Base-by-base conservation (phyloP, 2,113 vertebrate genomes). In the Blennius ocellaris region DNA sequence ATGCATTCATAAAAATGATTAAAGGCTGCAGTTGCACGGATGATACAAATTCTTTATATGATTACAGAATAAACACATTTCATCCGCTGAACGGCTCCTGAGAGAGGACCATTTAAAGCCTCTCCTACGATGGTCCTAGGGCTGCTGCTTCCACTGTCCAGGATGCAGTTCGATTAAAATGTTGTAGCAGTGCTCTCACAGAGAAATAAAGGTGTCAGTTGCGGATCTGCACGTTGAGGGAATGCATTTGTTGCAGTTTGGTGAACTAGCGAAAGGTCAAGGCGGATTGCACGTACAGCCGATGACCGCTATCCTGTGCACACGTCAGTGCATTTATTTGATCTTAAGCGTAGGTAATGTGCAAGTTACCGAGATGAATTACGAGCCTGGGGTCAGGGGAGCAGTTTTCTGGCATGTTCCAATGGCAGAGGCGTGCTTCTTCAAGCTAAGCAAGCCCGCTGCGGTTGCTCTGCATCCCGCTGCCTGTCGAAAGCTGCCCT, bases 401-500 rank as follows among this genome's bases (percentile, higher is more conserved):
- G 62, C 65, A 71, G 57, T 82, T 88, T 86, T 82, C 80, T 11
- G 5, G 60, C 70, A 78, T 50, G 57, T 79, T 86, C 60, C 53
- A 76, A 84, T 21, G n/a, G 80, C 57, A 82, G 69, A 86, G 84
- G 79, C 74, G 44, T 82, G 82, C 75, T 87, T 87, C 76, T 78
- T 77, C 44, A 60, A 89, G 73, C 85, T 61, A 55, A 82, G 69
- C 52, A 5, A 52, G 66, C 55, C 71, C 49, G 15, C 71, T 49
- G 47, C 61, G 49, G 56, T 48, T 63, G 59, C 79, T 80, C 81
- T 74, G 79, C 81, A 82, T 86, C 84, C 74, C 56, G 77, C 57
- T 74, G 79, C 78, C 68, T 87, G 84, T 86, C 54, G 45, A 89
- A 90, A 58, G 76, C 82, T 73, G 83, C 82, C 72, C 83, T 82